Base-by-base conservation (phyloP, 2,113 vertebrate genomes). In the Butorides virescens region DNA sequence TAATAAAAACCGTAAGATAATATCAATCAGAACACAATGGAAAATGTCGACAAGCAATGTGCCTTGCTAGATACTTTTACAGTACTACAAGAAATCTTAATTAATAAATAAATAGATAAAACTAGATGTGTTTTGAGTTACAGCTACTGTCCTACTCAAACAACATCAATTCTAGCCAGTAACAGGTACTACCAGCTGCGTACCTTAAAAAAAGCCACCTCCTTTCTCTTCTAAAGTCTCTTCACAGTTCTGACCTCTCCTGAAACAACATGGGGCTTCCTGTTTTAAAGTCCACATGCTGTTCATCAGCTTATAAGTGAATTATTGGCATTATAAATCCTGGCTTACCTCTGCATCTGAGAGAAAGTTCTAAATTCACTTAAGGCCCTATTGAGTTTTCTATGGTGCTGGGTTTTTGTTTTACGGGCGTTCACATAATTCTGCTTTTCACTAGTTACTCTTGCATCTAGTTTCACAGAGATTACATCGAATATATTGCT, bases 151-250 rank as follows among this genome's bases (percentile, higher is more conserved):
- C 87, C 46, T 6, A 77, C 23, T 73, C 32, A 21, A 63, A 47
- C 19, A 68, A 7, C 29, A 66, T n/a, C 34, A 62, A 7, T 14
- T 90, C 27, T 25, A 86, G 26, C 5, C 32, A 67, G 12, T 1
- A 75, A 26, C 11, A 30, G 2, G 3, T 36, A 44, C 5, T 5
- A 85, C 15, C 2, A 0, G 20, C 34, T 56, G 56, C 1, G 6
- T 29, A 47, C 32, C 49, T 19, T 18, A 36, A 17, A 89, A 89
- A 85, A 85, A 32, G 5, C 4, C 14, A 67, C 7, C 21, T 88
- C 32, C n/a, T 47, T 76, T 55, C 37, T 67, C 11, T 84, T 30
- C 30, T 44, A 5, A 9, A 65, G 36, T 6, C 2, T 5, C 26
- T 49, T 53, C 20, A 44, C 7, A 67, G 47, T 19, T 80, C n/a